Evolutionary conservation across 2,113 vertebrate species (phyloP), one percentile per base, ranked within the genome.

Genomic region (Chrysemys picta): DNA sequence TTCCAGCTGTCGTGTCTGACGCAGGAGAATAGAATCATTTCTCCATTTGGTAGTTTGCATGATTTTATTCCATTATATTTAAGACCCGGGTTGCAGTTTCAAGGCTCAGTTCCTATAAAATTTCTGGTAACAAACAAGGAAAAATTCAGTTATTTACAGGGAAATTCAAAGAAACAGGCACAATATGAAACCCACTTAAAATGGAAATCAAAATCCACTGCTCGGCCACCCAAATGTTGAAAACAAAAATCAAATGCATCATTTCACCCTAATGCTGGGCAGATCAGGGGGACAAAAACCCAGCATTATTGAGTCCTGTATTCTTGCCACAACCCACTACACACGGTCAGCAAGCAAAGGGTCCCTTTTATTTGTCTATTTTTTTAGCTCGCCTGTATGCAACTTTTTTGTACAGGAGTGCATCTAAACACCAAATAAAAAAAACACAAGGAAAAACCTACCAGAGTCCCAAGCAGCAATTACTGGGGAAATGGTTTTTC

Each of bases 291-390:
- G 21, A 85, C 21, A 47, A 87, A 93, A 87, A 10, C 75, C 42
- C 22, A 45, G 75, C 75, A 27, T 38, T 8, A n/a, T 76, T 85
- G n/a, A 75, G 17, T 93, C 84, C 85, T 69, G 88, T 93, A 89
- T 87, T 93, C 91, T 82, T 96, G 95, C 92, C 89, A 84, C 85
- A 89, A 91, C 83, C 88, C 59, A 56, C 54, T 85, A 78, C 88
- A 19, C 19, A 35, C 75, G 83, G 89, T 84, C 89, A 95, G 89
- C 69, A 57, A 94, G 86, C 35, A 94, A 96, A 97, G 59, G 92
- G 88, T 56, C 78, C 80, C 50, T 88, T 94, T 85, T 45, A 75
- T 94, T 90, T 94, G 92, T 94, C 91, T 81, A 91, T 78, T 84
- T 91, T 42, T 97, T 87, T 45, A 94, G 59, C 86, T 79, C 52